A percentile compares a stretch with the other conserved stretches of the same genome.
phyloP scores from a whole-genome alignment of 2,797 vertebrate species.

The Sitta carolinensis region DNA sequence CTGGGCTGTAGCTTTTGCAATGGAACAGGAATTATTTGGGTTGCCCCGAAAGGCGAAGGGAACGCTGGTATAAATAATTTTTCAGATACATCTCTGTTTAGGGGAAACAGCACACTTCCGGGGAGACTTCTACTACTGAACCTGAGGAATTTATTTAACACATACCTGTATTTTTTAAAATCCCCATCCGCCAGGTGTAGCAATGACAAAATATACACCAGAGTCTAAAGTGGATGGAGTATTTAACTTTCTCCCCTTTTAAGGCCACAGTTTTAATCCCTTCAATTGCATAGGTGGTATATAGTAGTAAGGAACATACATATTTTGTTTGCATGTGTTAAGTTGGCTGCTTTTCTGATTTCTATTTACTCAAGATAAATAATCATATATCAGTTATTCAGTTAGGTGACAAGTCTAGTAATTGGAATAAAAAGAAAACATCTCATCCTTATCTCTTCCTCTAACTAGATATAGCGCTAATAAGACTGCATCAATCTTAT shows the following conservation, averaged over 20 bases:
- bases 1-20: background rate
- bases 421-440: slow-evolving; percentile 89
- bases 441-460: slow-evolving; percentile 86
- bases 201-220: background rate
- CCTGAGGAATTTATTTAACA: background rate
- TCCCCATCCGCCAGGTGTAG: background rate
- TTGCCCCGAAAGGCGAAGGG: background rate
- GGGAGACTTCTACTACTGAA: background rate
- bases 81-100: background rate
- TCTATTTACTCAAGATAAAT: slow-evolving; percentile 84
- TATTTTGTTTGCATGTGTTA: slow-evolving; percentile 77
- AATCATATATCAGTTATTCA: slow-evolving; percentile 84
- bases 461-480: slow-evolving; percentile 92
- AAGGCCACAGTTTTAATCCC: slow-evolving; percentile 63
- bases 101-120: background rate
- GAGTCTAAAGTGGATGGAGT: background rate
- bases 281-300: slow-evolving; percentile 69
- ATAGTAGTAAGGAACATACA: slow-evolving; percentile 69
- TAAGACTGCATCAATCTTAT: slow-evolving; percentile 96
- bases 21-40: background rate
- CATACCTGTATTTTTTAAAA: background rate
- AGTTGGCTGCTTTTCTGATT: slow-evolving; percentile 82
- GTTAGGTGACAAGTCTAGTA: slow-evolving; percentile 84
- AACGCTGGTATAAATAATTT: background rate
- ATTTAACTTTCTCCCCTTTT: slow-evolving; percentile 31